A percentile compares a stretch with the other conserved stretches of the same genome.
These are phyloP conservation scores for Olivierus martensii DNA, from an alignment of 1,140 invertebrate species.

Conservation along the genomic window DNA sequence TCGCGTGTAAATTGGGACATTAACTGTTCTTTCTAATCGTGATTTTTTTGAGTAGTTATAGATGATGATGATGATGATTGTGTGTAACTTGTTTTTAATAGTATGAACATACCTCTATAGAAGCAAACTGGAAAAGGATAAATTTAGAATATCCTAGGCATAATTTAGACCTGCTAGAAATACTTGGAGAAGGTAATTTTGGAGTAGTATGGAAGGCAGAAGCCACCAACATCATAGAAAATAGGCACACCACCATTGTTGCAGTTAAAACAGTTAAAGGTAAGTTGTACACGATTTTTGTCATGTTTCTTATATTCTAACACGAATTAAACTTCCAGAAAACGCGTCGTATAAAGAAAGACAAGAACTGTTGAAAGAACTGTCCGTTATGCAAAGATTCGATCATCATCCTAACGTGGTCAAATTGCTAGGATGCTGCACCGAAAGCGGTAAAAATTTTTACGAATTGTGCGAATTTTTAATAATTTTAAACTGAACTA, in stretches of 20 bases:
- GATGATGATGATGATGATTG: too few species aligned
- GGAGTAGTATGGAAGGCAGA: slow-evolving; percentile 69
- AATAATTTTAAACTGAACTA: too few species aligned
- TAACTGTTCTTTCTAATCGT: too few species aligned
- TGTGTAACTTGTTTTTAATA: too few species aligned
- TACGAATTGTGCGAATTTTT: slow-evolving; percentile 6
- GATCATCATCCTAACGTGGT: slow-evolving; percentile 64
- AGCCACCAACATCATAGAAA: slow-evolving; percentile 50
- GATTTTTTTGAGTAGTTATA: too few species aligned
- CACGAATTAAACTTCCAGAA: slow-evolving; percentile 35
- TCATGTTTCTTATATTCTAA: too few species aligned
- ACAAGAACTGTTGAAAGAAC: slow-evolving; percentile 63
- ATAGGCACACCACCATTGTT: slow-evolving; percentile 46
- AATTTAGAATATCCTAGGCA: slow-evolving; percentile 79
- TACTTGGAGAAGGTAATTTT: slow-evolving; percentile 84
- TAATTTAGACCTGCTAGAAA: slow-evolving; percentile 71
- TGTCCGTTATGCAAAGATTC: slow-evolving; percentile 60
- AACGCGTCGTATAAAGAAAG: slow-evolving; percentile 79
- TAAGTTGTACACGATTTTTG: neutral
- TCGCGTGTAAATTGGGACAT: too few species aligned
- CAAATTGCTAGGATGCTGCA: slow-evolving; percentile 60
- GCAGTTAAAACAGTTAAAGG: slow-evolving; percentile 77
- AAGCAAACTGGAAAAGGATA: slow-evolving; percentile 13
- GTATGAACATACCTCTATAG: too few species aligned
- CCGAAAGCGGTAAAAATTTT: slow-evolving; percentile 26